Evolutionary conservation across 1,140 invertebrate species (phyloP), one percentile per base, ranked within the genome.

Genomic region (Polypedilum vanderplanki): DNA sequence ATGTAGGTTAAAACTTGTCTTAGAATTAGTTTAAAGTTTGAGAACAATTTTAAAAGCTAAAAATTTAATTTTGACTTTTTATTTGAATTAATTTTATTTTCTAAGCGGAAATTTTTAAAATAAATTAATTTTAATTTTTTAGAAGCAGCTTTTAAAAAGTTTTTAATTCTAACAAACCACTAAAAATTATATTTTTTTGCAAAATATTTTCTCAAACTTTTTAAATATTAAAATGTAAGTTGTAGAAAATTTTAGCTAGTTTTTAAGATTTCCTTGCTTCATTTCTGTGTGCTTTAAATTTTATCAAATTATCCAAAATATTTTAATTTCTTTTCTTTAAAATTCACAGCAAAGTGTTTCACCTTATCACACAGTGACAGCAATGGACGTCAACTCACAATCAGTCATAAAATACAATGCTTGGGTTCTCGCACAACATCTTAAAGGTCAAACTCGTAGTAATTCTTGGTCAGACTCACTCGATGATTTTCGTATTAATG

Each of bases 291-390:
- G 46, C 46, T 15, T 57, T 1, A 57, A 57, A 12, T 57, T 57
- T 8, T 3, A 57, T 57, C n/a, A 15, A 57, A 57, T 3, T 57
- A 75, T 73, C 7, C 74, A 74, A 57, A 15, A 22, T 33, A 15
- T n/a, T 33, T 33, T 33, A 33, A 33, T 33, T 33, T 33, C 5
- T 5, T 33, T 67, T 74, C 22, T 40, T 40, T 76, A 76, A 73
- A 18, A 77, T 65, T 80, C 80, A 64, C 77, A 90, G 84, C 89
- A 90, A 74, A 90, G 91, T 57, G 90, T 90, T 46, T 95, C 93
- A 2, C 93, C 93, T 0, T 97, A 97, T 83, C 95, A 96, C 81
- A 97, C 94, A 10, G 93, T 97, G 74, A 97, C 94, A 12, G 93
- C 97, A 74, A 88, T 92, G 24, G 93, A 95, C 78, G 89, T 91